Evolutionary conservation across 1,140 invertebrate genomes (phyloP).

Genomic region (Pseudomyrmex concolor): DNA sequence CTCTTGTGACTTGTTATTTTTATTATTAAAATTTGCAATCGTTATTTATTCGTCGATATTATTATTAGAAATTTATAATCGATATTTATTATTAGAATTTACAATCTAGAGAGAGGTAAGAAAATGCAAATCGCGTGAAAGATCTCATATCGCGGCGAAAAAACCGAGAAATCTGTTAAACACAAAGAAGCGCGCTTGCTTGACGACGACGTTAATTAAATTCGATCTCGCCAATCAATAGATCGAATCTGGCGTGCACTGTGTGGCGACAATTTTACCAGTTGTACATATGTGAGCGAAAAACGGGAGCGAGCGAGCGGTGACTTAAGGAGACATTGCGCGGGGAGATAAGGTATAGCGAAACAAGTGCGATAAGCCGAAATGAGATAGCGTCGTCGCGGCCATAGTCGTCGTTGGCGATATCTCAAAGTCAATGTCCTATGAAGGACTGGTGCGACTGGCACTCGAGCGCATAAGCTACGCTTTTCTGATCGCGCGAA

Average conservation of each 20-base stretch:
- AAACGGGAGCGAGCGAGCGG: neutral
- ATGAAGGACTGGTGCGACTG: conserved; percentile 81
- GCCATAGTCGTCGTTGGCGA: conserved; percentile 72
- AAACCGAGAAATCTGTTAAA: neutral
- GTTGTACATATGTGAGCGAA: neutral
- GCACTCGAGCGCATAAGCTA: conserved; percentile 64
- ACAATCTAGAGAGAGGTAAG: neutral
- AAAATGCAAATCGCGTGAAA: neutral
- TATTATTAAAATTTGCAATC: neutral
- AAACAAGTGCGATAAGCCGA: conserved; percentile 81
- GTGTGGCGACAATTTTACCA: neutral
- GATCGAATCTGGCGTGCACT: neutral
- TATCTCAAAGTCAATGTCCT: conserved; percentile 86
- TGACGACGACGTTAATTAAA: conserved; percentile 15
- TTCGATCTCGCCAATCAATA: neutral
- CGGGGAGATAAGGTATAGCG: conserved; percentile 80
- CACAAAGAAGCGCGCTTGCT: neutral
- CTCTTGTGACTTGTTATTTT: neutral
- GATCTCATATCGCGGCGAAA: neutral
- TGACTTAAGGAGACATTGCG: conserved; percentile 34
- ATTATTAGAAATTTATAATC: neutral
- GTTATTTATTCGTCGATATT: neutral
- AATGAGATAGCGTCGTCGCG: conserved; percentile 82
- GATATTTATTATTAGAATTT: no score
- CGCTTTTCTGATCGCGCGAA: conserved; percentile 63